Percentiles rank a stretch among this genome's conserved stretches.
Evolutionary conservation across 1,140 invertebrate species (phyloP).

Genomic region (Aethina tumida): DNA sequence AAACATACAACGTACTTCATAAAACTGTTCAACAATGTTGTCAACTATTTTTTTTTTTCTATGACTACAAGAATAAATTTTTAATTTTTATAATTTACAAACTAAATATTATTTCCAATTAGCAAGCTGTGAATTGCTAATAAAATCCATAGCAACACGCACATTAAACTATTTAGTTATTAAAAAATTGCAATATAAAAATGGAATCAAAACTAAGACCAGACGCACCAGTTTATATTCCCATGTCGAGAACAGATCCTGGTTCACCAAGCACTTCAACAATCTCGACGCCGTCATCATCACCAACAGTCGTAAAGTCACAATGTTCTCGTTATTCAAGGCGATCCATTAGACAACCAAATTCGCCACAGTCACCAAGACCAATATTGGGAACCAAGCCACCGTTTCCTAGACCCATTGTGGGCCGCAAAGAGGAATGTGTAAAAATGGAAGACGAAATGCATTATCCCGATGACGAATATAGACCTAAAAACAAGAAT

Average conservation of each 20-base stretch:
- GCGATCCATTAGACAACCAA: conserved; percentile 20
- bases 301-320: conserved; percentile 4
- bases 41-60: no score
- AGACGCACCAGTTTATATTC: conserved; percentile 23
- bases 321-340: conserved; percentile 29
- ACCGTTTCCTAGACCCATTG: conserved; percentile 25
- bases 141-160: background rate
- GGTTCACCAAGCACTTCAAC: conserved; percentile 6
- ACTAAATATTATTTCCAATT: no score
- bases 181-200: conserved; percentile 11
- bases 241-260: conserved; percentile 12
- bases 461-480: no score
- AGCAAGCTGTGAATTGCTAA: no score
- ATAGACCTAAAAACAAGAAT: no score
- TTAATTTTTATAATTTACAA: no score
- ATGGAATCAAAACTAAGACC: conserved; percentile 22
- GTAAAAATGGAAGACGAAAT: conserved; percentile 17
- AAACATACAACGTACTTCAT: no score
- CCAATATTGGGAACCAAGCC: conserved; percentile 28
- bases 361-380: conserved; percentile 17
- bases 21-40: no score
- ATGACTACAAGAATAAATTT: no score
- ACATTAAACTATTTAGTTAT: background rate
- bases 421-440: conserved; percentile 23
- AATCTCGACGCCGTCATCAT: conserved; percentile 5